Evolutionary conservation across 2,113 vertebrate genomes (phyloP).

Genomic region (Spea multiplicata): DNA sequence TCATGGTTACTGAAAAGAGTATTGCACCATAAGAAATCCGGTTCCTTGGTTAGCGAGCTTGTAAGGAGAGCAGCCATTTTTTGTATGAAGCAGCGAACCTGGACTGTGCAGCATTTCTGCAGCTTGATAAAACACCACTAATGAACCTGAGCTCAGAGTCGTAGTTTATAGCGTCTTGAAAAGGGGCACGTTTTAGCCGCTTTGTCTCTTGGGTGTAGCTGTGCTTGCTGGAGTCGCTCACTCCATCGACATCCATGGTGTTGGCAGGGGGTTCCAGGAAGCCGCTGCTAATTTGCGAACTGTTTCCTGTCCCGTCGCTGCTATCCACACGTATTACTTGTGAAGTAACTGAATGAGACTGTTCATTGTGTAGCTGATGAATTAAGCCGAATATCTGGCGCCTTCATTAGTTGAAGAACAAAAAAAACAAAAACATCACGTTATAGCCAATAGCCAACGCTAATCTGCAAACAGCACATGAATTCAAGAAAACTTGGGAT

Average conservation of each 20-base stretch:
- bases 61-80: slow-evolving; percentile 87
- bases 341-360: slow-evolving; percentile 50
- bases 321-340: slow-evolving; percentile 52
- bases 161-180: slow-evolving; percentile 62
- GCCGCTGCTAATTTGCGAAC: slow-evolving; percentile 54
- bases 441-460: too few relatives aligned
- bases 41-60: slow-evolving; percentile 67
- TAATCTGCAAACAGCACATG: too few relatives aligned
- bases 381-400: slow-evolving; percentile 85
- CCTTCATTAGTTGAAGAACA: slow-evolving; percentile 58
- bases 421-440: background rate
- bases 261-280: slow-evolving; percentile 58
- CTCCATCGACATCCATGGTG: slow-evolving; percentile 83
- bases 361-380: slow-evolving; percentile 72
- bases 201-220: slow-evolving; percentile 84
- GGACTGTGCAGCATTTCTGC: slow-evolving; percentile 77
- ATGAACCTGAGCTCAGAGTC: slow-evolving; percentile 80
- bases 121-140: slow-evolving; percentile 70
- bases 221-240: slow-evolving; percentile 71
- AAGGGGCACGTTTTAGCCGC: slow-evolving; percentile 81
- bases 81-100: slow-evolving; percentile 84
- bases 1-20: slow-evolving; percentile 61
- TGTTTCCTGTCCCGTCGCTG: slow-evolving; percentile 57
- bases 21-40: slow-evolving; percentile 68
- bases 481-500: too few relatives aligned